phyloP scores from a whole-genome alignment of 2,797 vertebrate genomes.

The Clarias fuscus region DNA sequence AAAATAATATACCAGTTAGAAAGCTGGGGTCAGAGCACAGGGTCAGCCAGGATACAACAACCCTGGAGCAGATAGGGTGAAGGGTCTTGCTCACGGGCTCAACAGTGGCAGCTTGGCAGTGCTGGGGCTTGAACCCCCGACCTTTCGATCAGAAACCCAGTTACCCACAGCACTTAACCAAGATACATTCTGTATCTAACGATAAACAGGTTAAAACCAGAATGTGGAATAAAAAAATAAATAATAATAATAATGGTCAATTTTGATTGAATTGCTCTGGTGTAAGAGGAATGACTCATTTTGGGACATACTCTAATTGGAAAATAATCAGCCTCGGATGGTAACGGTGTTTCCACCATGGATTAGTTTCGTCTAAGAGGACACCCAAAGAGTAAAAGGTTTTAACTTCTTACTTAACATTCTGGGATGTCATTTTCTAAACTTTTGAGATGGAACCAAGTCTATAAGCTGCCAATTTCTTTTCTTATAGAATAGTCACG shows the following conservation, averaged over 20 bases:
- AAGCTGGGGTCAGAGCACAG: too few relatives aligned
- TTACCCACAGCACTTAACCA: too few relatives aligned
- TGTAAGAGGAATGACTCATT: background rate
- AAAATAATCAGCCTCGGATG: constrained; percentile 1
- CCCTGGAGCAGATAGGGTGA: too few relatives aligned
- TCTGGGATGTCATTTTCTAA: background rate
- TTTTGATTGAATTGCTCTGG: background rate
- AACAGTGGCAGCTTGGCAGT: too few relatives aligned
- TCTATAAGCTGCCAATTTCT: background rate
- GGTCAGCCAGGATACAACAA: too few relatives aligned
- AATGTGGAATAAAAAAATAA: too few relatives aligned
- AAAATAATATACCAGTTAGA: too few relatives aligned
- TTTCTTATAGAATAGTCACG: background rate
- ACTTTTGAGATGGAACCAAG: background rate
- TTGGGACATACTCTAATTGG: background rate
- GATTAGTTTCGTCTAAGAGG: background rate
- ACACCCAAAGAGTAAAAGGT: too few relatives aligned
- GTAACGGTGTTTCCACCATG: background rate
- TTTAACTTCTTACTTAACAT: background rate
- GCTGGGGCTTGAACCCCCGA: too few relatives aligned
- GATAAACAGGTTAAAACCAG: background rate
- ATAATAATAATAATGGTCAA: background rate
- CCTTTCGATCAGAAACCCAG: too few relatives aligned
- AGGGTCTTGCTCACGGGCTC: too few relatives aligned
- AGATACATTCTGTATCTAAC: background rate